Base-by-base conservation (phyloP, 2,888 invertebrate genomes). In the Acronicta alni region DNA sequence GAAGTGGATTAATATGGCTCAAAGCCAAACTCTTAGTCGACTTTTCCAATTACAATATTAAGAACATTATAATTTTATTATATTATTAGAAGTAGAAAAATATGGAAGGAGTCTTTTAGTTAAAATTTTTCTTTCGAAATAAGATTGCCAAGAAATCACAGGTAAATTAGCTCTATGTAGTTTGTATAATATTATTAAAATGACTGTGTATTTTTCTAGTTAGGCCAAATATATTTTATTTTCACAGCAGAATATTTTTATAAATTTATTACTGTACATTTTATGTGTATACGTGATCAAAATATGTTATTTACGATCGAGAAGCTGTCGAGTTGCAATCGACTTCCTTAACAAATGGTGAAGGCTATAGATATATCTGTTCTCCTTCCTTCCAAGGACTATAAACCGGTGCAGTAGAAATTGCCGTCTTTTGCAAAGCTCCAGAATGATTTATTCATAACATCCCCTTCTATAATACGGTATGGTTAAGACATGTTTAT, bases 381-480 rank as follows among this genome's bases (percentile, higher is more conserved):
- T 74, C 71, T 66, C 65, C 72, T 82, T 82, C 78, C 78, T 77
- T 79, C 75, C 74, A 60, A 77, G 75, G 58, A 75, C 80, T 77
- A 75, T 85, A 82, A 85, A 83, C 76, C 63, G 71, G 72, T 84
- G 85, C 83, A 83, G 74, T 71, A 75, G 80, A 77, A 83, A 85
- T 82, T 84, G 82, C 82, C 75, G 82, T 82, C 82, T 85, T 84
- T 83, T 80, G 82, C 84, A 82, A 80, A 79, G 77, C 82, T 77
- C 61, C 42, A 52, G 38, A 53, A 85, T 87, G 86, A 88, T 86
- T 87, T 88, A 88, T 87, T 87, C 84, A 83, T 84, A 82, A 65
- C 75, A 79, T 78, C 79, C 72, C 56, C 67, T 77, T 72, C 75
- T 79, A 81, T 82, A 78, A 79, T 58, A 69, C 63, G 45, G 67